Base-by-base conservation (phyloP, 2,113 vertebrate genomes). In the Serilophus lunatus region DNA sequence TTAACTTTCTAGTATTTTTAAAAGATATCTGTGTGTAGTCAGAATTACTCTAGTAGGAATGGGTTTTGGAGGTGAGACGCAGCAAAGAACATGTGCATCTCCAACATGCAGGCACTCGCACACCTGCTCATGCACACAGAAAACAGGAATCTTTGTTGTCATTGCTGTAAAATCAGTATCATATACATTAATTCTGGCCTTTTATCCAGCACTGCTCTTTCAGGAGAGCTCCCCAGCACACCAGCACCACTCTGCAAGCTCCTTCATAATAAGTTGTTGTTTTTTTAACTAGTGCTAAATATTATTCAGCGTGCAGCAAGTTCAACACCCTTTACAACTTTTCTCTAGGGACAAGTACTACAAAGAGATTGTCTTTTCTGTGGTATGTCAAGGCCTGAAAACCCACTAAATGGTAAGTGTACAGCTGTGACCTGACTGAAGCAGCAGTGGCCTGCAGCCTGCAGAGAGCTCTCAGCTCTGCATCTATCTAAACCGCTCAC, bases 101-200 rank as follows among this genome's bases (percentile, higher is more conserved):
- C 59, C 63, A 36, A 10, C 13, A 4, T 19, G 10, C 24, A 59
- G n/a, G n/a, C n/a, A n/a, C n/a, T n/a, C 59, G 90, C 11, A 14
- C 23, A 16, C 8, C 59, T 65, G 33, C 49, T 69, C 70, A 25
- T 28, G 38, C 50, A 23, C 49, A 31, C 6, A 44, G 69, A 47
- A 90, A 82, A n/a, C 69, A 87, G 82, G 59, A 94, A 89, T 53
- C 45, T 18, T 44, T 84, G 64, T 87, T 95, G 86, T 95, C 61
- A 20, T 83, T 28, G 7, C 44, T 59, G 20, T 88, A 93, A 85
- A 97, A 96, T 95, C 92, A 86, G 94, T 92, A 94, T 29, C 8
- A 18, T 63, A 90, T 79, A 84, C 96, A 96, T 94, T 97, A 96
- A 97, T 95, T 96, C 94, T 68, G 61, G 59, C 71, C 91, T 96